phyloP scores from a whole-genome alignment of 1,140 invertebrate species.

The Trichomalopsis sarcophagae region DNA sequence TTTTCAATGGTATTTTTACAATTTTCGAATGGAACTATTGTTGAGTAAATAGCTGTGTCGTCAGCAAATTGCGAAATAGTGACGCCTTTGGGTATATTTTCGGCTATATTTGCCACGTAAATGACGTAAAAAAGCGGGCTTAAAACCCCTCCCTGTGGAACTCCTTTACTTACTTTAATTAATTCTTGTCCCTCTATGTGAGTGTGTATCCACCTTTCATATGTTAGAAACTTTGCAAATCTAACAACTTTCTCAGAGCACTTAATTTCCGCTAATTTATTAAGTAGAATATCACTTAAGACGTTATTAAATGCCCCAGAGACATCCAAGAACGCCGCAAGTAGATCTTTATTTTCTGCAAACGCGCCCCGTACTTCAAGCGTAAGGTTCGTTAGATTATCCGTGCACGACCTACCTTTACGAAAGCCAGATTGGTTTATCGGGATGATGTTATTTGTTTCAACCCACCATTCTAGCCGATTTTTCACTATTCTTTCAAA shows the following conservation, averaged over 20 bases:
- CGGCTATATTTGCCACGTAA: too few relatives aligned
- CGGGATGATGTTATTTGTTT: not conserved
- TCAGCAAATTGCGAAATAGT: slow-evolving; percentile 1
- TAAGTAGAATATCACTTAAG: not conserved
- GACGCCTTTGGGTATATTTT: not conserved
- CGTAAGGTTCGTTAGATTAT: not conserved
- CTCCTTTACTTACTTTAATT: too few relatives aligned
- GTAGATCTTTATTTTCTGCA: not conserved
- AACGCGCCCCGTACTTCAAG: not conserved
- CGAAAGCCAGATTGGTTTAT: not conserved
- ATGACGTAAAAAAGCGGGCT: too few relatives aligned
- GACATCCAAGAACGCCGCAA: slow-evolving; percentile 16
- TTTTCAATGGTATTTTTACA: not conserved
- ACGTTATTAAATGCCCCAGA: slow-evolving; percentile 29
- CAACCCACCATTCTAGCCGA: not conserved
- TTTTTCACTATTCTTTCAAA: slow-evolving; percentile 30
- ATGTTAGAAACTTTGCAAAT: not conserved
- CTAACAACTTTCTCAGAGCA: not conserved
- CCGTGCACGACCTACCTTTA: not conserved
- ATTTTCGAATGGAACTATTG: not conserved
- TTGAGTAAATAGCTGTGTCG: not conserved
- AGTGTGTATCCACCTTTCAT: not conserved
- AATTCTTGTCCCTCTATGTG: not conserved
- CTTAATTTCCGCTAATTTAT: not conserved
- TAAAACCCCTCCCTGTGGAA: too few relatives aligned